Evolutionary conservation across 2,797 vertebrate genomes (phyloP).

Genomic region (Parambassis ranga): DNA sequence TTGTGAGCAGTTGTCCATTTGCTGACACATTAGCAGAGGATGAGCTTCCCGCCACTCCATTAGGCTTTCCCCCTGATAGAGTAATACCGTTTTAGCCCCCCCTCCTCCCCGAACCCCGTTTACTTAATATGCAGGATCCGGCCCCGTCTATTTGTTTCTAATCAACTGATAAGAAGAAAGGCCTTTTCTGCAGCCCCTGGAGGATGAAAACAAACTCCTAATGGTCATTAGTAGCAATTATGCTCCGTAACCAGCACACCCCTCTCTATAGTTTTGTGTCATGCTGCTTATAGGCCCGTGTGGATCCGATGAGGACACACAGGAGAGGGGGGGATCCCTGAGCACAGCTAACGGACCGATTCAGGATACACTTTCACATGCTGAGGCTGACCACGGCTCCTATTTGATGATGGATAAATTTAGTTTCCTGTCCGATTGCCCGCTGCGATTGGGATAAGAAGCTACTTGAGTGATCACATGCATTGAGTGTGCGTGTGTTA

Average conservation of each 20-base stretch:
- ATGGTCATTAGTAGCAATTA: constrained; percentile 87
- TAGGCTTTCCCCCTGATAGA: constrained; percentile 73
- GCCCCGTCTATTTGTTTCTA: constrained; percentile 81
- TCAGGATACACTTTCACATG: constrained; percentile 15
- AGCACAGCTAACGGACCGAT: constrained; percentile 32
- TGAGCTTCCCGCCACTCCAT: constrained; percentile 73
- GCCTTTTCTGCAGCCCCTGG: constrained; percentile 75
- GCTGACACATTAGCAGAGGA: constrained; percentile 67
- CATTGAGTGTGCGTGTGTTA: neutral
- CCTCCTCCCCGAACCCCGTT: too few species aligned
- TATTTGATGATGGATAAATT: constrained; percentile 49
- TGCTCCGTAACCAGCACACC: constrained; percentile 74
- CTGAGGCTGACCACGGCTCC: constrained; percentile 4
- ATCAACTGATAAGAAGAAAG: constrained; percentile 85
- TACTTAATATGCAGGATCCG: constrained; percentile 83
- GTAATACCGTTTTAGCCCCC: constrained; percentile 70
- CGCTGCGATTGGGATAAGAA: constrained; percentile 17
- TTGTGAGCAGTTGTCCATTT: constrained; percentile 56
- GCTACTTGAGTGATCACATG: constrained; percentile 11
- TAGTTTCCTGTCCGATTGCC: constrained; percentile 54
- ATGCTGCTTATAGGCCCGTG: constrained; percentile 32
- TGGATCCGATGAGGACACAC: constrained; percentile 33
- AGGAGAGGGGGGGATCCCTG: too few species aligned
- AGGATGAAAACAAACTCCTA: constrained; percentile 82
- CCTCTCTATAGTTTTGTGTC: constrained; percentile 52